Conservation (phyloP, 2,888 invertebrate genomes). For the Nemotelus pantherinus region DNA sequence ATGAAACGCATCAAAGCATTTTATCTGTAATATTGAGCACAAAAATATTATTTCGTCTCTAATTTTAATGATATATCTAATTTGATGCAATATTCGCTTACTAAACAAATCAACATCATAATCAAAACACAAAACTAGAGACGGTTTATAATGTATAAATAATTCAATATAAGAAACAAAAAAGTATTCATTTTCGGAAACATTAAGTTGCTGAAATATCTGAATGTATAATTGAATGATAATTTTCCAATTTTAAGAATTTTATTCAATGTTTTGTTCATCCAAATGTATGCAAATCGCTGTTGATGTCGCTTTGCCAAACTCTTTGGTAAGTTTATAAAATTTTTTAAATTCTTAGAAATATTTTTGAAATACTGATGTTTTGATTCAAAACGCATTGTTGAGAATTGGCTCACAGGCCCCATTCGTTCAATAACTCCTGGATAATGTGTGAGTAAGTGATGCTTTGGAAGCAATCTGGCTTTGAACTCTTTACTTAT, state of each 20-base stretch:
- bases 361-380: slow-evolving; percentile 44
- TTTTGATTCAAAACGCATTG: slow-evolving; percentile 36
- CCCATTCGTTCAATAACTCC: slow-evolving; percentile 35
- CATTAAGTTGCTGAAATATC: background rate
- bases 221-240: background rate
- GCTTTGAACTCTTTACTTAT: slow-evolving; percentile 29
- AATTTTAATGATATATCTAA: slow-evolving; percentile 5
- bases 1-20: slow-evolving; percentile 6
- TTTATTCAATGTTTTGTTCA: background rate
- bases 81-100: background rate
- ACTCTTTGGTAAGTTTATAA: slow-evolving; percentile 38
- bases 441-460: slow-evolving; percentile 42
- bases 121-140: background rate
- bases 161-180: slow-evolving; percentile 15
- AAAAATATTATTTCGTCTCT: slow-evolving; percentile 5
- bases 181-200: background rate
- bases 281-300: slow-evolving; percentile 29
- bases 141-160: background rate
- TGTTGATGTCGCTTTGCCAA: slow-evolving; percentile 31
- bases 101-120: background rate
- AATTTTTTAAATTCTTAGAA: slow-evolving; percentile 34
- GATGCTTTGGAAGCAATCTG: slow-evolving; percentile 40
- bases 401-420: slow-evolving; percentile 23
- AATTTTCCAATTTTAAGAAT: slow-evolving; percentile 13
- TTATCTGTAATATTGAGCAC: background rate